These are phyloP conservation scores for Dreissena polymorpha DNA, from an alignment of 1,140 invertebrate genomes.

Conservation along the genomic window DNA sequence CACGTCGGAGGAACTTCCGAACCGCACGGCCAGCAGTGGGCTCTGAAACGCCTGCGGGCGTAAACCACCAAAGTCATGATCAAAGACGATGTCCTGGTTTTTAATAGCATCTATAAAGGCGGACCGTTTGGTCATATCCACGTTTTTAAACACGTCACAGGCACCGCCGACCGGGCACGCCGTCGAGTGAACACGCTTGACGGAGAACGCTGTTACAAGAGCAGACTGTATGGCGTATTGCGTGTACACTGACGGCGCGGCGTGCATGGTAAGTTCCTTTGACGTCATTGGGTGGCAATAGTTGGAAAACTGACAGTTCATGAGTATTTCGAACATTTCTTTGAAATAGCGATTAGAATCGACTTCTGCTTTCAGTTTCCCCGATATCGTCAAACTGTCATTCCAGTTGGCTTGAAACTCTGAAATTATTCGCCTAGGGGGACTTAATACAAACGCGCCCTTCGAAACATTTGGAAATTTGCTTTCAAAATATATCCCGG, in stretches of 20 bases:
- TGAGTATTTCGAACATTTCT: constrained; percentile 8
- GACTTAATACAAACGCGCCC: constrained; percentile 45
- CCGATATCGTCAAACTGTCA: neutral
- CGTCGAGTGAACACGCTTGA: neutral
- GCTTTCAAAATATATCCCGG: constrained; percentile 5
- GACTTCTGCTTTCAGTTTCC: constrained; percentile 15
- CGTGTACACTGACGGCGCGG: constrained; percentile 14
- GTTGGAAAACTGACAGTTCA: constrained; percentile 6
- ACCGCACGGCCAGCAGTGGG: constrained; percentile 16
- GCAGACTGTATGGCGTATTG: constrained; percentile 51
- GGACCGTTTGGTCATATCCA: neutral
- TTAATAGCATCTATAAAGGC: neutral
- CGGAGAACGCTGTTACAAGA: constrained; percentile 2
- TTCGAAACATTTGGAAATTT: neutral
- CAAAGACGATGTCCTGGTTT: constrained; percentile 18
- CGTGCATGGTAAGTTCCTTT: neutral
- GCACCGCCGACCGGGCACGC: neutral
- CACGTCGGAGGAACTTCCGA: constrained; percentile 1
- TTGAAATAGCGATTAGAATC: constrained; percentile 13
- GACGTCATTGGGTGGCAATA: neutral
- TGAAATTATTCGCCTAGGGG: constrained; percentile 9
- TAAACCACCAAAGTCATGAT: constrained; percentile 6
- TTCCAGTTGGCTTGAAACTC: constrained; percentile 24
- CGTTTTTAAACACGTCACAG: neutral
- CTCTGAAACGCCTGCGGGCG: constrained; percentile 2